These are phyloP conservation scores for Uromys caudimaculatus DNA, from an alignment of 2,797 vertebrate species.

Conservation along the genomic window DNA sequence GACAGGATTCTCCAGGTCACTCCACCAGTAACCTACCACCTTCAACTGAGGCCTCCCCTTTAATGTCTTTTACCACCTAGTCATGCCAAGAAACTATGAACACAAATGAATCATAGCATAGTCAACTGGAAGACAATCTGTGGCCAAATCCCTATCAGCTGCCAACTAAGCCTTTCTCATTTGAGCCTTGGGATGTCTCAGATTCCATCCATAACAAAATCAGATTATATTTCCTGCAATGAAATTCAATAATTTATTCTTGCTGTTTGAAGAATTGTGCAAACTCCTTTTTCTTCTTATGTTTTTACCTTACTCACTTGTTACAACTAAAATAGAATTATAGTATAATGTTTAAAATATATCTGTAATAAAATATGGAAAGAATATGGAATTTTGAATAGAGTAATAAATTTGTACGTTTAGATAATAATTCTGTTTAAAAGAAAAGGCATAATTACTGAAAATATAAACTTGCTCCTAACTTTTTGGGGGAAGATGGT, in stretches of 20 bases:
- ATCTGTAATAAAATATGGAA: neutral
- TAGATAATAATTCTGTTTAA: neutral
- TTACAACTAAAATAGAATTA: neutral
- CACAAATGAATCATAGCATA: neutral
- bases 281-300: neutral
- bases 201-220: neutral
- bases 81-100: too few relatives aligned
- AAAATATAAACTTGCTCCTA: neutral
- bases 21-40: too few relatives aligned
- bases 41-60: neutral
- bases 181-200: neutral
- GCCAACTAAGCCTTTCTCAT: neutral
- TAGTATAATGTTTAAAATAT: neutral
- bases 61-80: too few relatives aligned
- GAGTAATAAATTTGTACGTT: neutral
- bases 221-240: neutral
- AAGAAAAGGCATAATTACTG: neutral
- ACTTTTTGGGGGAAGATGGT: neutral
- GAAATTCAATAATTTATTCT: neutral
- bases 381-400: conserved; percentile 15
- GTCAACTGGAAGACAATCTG: too few relatives aligned
- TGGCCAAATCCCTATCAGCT: neutral
- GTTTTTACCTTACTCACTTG: neutral
- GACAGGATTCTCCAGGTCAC: neutral
- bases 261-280: neutral